Base-by-base conservation (phyloP, 2,797 vertebrate genomes). In the Dromococcyx pavoninus region DNA sequence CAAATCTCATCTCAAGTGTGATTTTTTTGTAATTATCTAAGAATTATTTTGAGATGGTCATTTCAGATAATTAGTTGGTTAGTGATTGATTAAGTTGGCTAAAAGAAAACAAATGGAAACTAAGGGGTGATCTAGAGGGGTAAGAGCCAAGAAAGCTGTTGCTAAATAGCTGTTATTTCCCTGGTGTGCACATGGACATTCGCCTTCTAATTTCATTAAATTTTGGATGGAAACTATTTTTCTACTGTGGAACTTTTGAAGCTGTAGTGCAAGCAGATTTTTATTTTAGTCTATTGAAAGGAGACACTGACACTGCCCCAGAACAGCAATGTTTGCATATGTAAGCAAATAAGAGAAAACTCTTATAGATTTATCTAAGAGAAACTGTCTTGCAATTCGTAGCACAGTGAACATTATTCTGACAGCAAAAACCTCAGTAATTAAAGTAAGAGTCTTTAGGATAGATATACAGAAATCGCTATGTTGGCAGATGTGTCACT, bases 31-130 rank as follows among this genome's bases (percentile, higher is more conserved):
- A 89, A 86, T 73, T 53, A 92, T 70, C 50, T 80, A 95, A 89
- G 76, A 82, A 76, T 82, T 87, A 72, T 33, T 93, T 92, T 93
- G 93, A 95, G 8, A n/a, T 85, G 64, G 50, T 95, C 62, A 85
- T 92, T 89, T 95, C 53, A 81, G 88, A 50, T 84, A 65, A 73
- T 90, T 89, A 94, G 60, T 76, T 87, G 48, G 75, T 48, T 89
- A 78, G 51, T 62, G 62, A 82, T 39, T 93, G 69, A 90, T 66
- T 82, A 61, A 78, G 10, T 8, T 70, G 30, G 7, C 15, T 66
- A 64, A 91, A 92, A 27, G 19, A 82, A 91, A 70, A 39, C 1
- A 5, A 84, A 48, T 56, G 62, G 77, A 86, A 95, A 39, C 19
- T 30, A 58, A 60, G n/a, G 11, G 27, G 66, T 62, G 25, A 70